Evolutionary conservation across 2,797 vertebrate genomes (phyloP).

Genomic region (Onychomys arenicola): DNA sequence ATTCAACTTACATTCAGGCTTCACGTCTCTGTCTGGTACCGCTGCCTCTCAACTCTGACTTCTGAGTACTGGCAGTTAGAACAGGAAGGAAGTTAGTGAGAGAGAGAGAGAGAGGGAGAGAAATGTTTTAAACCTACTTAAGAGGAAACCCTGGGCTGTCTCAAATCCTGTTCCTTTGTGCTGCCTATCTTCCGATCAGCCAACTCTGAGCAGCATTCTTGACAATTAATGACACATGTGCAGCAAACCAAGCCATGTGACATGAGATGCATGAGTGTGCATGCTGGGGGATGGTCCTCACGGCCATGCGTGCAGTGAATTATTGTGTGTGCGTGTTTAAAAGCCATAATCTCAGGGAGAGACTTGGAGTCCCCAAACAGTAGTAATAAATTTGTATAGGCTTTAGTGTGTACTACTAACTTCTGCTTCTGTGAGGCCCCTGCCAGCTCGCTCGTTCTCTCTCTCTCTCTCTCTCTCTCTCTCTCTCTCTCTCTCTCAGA

Average conservation of each 20-base stretch:
- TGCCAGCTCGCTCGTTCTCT: background rate
- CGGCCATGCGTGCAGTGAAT: background rate
- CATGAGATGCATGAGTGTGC: background rate
- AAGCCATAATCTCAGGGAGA: background rate
- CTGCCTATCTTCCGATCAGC: conserved; percentile 69
- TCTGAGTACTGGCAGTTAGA: conserved; percentile 86
- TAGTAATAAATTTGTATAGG: background rate
- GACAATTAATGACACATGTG: conserved; percentile 61
- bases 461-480: background rate
- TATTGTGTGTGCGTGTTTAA: background rate
- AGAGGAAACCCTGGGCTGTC: conserved; percentile 84
- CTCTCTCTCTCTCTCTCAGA: conserved; percentile 38
- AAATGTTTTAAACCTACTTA: conserved; percentile 77
- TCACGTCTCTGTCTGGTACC: conserved; percentile 73
- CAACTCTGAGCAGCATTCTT: conserved; percentile 63
- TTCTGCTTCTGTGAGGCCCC: conserved; percentile 10
- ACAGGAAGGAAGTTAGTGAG: conserved; percentile 89
- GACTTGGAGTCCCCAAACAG: background rate
- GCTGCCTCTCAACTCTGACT: conserved; percentile 84
- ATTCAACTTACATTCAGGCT: conserved; percentile 73
- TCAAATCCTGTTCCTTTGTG: conserved; percentile 74
- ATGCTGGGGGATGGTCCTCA: background rate
- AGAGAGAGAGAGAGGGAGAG: background rate
- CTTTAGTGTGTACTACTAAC: conserved; percentile 13
- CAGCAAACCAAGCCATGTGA: conserved; percentile 21